A percentile compares a stretch with the other conserved stretches of the same genome.
These are phyloP conservation scores for Rhizomys pruinosus DNA, from an alignment of 2,113 vertebrate species.

Conservation along the genomic window DNA sequence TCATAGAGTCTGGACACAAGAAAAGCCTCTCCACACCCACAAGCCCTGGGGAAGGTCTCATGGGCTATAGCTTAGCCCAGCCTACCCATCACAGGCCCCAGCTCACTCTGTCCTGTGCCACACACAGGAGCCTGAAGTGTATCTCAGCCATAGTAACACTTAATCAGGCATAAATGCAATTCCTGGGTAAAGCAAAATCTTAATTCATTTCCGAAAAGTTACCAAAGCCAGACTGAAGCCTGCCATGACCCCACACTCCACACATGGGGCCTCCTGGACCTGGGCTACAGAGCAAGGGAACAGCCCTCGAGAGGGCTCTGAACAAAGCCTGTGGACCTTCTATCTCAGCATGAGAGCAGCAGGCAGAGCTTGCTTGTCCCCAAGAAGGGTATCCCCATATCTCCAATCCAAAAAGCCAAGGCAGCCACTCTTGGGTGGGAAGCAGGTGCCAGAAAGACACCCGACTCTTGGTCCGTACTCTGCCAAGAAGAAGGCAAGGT, in stretches of 20 bases:
- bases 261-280: background rate
- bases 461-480: too few relatives aligned
- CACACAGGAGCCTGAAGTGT: background rate
- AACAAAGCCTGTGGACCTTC: background rate
- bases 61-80: background rate
- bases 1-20: background rate
- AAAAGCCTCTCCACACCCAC: background rate
- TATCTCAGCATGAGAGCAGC: background rate
- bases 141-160: too few relatives aligned
- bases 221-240: background rate
- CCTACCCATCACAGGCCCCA: background rate
- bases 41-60: too few relatives aligned
- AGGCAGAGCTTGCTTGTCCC: too few relatives aligned
- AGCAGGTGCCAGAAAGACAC: background rate
- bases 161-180: background rate
- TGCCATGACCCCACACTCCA: background rate
- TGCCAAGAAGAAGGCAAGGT: background rate
- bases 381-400: background rate
- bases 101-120: background rate
- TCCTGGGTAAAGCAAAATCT: background rate
- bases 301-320: background rate
- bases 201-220: background rate
- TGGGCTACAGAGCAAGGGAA: fast-evolving
- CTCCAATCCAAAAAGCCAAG: background rate
- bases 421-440: background rate